Evolutionary conservation across 2,113 vertebrate genomes (phyloP).

Genomic region (Pteropus alecto): DNA sequence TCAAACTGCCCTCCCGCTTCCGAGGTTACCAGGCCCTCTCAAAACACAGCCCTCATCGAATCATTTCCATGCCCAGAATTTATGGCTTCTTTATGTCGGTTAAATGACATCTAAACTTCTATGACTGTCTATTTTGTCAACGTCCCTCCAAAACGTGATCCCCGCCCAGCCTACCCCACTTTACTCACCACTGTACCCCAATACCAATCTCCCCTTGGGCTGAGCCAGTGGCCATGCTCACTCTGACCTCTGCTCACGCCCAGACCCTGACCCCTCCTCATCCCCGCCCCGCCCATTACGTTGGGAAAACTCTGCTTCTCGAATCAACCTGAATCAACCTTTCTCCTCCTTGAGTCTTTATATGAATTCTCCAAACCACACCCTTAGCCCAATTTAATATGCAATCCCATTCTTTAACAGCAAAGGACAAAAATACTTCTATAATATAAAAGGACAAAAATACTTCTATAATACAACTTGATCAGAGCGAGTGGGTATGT

Average conservation of each 20-base stretch:
- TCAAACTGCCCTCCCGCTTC: neutral
- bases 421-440: neutral
- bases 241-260: neutral
- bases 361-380: neutral
- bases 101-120: neutral
- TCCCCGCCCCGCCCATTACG: neutral
- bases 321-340: neutral
- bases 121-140: neutral
- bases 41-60: neutral
- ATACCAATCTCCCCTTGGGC: neutral
- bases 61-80: neutral
- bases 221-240: neutral
- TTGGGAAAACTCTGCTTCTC: neutral
- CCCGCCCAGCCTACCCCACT: neutral
- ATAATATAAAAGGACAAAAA: neutral
- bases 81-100: neutral
- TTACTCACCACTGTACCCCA: neutral
- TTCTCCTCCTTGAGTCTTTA: neutral
- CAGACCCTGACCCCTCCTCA: neutral
- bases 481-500: neutral
- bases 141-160: neutral
- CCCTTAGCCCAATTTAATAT: neutral
- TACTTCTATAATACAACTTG: neutral
- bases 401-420: neutral
- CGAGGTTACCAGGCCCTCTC: neutral